A percentile compares a stretch with the other conserved stretches of the same genome.
These are phyloP conservation scores for Megaustenia siamemsis DNA, from an alignment of 2,888 invertebrate species.

Conservation along the genomic window DNA sequence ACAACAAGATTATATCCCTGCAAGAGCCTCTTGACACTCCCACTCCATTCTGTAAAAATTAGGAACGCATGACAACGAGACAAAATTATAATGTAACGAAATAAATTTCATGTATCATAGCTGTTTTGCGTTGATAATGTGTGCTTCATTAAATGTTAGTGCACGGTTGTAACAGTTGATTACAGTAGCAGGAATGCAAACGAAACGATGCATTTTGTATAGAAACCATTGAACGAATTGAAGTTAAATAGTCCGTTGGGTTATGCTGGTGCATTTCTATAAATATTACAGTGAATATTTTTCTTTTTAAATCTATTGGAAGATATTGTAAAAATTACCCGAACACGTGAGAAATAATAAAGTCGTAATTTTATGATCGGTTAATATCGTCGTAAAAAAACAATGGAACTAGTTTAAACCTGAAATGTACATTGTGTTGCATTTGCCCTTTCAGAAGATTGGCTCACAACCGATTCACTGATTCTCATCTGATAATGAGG, in stretches of 20 bases:
- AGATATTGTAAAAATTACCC: too few species aligned
- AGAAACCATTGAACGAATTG: neutral
- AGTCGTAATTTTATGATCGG: too few species aligned
- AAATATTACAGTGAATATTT: neutral
- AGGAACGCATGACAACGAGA: neutral
- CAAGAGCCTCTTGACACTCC: conserved; percentile 4
- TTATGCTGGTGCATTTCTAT: neutral
- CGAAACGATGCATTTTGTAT: neutral
- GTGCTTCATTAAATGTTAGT: neutral
- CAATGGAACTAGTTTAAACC: too few species aligned
- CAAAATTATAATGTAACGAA: neutral
- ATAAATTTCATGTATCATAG: neutral
- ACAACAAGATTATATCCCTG: neutral
- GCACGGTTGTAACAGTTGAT: neutral
- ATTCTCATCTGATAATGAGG: too few species aligned
- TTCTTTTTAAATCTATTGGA: too few species aligned
- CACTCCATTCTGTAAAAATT: neutral
- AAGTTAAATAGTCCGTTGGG: neutral
- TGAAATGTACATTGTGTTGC: too few species aligned
- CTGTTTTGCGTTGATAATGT: neutral
- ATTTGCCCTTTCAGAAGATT: too few species aligned
- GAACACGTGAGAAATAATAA: too few species aligned
- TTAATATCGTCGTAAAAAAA: too few species aligned
- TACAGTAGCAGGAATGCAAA: neutral
- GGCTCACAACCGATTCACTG: too few species aligned